These are phyloP conservation scores for Tonatia bakeri DNA, from an alignment of 2,113 vertebrate genomes.

Conservation along the genomic window DNA sequence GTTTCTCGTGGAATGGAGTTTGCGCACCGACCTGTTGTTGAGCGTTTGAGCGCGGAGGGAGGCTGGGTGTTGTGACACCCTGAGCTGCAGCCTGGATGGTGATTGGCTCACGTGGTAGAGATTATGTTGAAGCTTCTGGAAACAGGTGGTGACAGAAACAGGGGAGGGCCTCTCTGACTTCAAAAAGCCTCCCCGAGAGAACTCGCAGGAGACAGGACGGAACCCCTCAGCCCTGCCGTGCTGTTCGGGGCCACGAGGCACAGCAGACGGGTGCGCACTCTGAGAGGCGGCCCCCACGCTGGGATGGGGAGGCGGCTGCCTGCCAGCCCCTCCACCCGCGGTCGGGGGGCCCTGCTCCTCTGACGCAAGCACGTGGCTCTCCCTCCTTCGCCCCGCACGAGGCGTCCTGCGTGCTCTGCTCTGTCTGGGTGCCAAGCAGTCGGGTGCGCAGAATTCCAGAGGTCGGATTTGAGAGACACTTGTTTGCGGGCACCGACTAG, in stretches of 20 bases:
- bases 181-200: neutral
- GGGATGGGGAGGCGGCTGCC: too few relatives aligned
- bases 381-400: neutral
- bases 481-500: neutral
- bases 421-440: neutral
- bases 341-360: neutral
- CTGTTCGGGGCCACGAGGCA: neutral
- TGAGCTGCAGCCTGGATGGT: neutral
- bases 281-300: neutral
- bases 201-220: neutral
- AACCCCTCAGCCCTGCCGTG: neutral
- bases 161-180: neutral
- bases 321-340: accelerated
- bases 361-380: neutral
- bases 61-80: neutral
- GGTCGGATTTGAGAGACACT: neutral
- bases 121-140: neutral
- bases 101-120: neutral
- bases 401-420: too few relatives aligned
- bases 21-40: neutral
- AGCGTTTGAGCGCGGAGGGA: neutral
- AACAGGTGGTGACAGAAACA: neutral
- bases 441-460: neutral
- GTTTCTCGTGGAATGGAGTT: neutral
- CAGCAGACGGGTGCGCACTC: too few relatives aligned